Evolutionary conservation across 35 echinoderm and acorn worm genomes (phyloP).

Genomic region (Holothuria glaberrima): DNA sequence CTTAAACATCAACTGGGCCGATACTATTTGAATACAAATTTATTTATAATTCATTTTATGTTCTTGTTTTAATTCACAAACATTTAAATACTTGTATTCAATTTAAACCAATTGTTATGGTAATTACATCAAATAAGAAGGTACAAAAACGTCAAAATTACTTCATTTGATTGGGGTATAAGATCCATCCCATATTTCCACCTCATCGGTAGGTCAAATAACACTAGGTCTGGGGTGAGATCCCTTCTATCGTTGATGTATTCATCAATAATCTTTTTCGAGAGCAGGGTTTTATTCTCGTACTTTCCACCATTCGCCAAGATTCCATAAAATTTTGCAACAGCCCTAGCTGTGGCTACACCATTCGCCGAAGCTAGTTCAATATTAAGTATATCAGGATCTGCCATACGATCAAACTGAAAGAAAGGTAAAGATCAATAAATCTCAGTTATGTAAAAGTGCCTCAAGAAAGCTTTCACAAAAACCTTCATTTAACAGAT

Average conservation of each 20-base stretch:
- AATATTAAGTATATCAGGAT: slow-evolving; percentile 20
- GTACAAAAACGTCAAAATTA: no score
- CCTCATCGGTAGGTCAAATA: neutral
- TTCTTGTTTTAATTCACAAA: no score
- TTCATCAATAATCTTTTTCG: neutral
- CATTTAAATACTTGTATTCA: no score
- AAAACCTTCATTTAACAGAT: no score
- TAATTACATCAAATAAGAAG: no score
- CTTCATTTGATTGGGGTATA: neutral
- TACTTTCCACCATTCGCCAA: slow-evolving; percentile 64
- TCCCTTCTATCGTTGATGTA: no score
- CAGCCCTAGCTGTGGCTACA: slow-evolving; percentile 66
- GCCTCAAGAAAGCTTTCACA: no score
- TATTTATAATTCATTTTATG: no score
- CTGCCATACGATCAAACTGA: neutral
- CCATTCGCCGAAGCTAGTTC: slow-evolving; percentile 75
- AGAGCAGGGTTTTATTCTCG: slow-evolving; percentile 3
- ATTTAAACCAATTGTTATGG: no score
- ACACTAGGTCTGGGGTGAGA: neutral
- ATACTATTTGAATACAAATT: no score
- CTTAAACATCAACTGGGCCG: no score
- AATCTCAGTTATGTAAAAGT: no score
- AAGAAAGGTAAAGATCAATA: neutral
- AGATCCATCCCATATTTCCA: neutral
- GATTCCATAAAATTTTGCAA: slow-evolving; percentile 83